Base-by-base conservation (phyloP, 2,797 vertebrate species). In the Pseudotriccus pelzelni region DNA sequence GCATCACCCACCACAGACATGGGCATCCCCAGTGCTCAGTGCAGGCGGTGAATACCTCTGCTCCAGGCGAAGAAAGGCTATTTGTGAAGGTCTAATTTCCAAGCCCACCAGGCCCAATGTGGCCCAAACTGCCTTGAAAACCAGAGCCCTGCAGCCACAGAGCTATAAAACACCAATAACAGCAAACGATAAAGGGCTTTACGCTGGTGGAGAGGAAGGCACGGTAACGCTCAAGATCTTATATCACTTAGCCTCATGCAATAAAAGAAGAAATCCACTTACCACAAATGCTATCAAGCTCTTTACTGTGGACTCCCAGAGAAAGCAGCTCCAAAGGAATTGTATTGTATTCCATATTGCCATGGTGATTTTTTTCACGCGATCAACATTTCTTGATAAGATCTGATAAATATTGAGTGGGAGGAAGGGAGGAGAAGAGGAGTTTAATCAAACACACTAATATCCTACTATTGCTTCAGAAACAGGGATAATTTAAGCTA, bases 321-420 rank as follows among this genome's bases (percentile, higher is more conserved):
- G 98, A 98, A 99, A 99, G 97, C 99, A 99, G 98, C 99, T 99
- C 96, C 98, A 99, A 97, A 99, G 98, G 98, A 99, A 99, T 94
- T 98, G 99, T 95, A 99, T 97, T 80, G 98, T 99, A 97, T 98
- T 99, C 98, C 99, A 99, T 97, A 99, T 97, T 77, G 99, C 98
- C 97, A 98, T 98, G 95, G 98, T 99, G 98, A 99, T 99, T 98
- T 98, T 99, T 97, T 99, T 98, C 96, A 99, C 99, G 11, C 99
- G 98, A 97, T 98, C 98, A 97, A 99, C 98, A 97, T 99, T 99
- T 96, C 98, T 98, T 69, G 99, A 99, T 97, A 99, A 98, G 97
- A 99, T 98, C 99, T 99, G 98, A 97, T 96, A 97, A 97, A 96
- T 83, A 84, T 94, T 69, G 81, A 88, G 89, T 68, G 83, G 93